Conservation (phyloP, 2,888 invertebrate species). For the Muscina levida region DNA sequence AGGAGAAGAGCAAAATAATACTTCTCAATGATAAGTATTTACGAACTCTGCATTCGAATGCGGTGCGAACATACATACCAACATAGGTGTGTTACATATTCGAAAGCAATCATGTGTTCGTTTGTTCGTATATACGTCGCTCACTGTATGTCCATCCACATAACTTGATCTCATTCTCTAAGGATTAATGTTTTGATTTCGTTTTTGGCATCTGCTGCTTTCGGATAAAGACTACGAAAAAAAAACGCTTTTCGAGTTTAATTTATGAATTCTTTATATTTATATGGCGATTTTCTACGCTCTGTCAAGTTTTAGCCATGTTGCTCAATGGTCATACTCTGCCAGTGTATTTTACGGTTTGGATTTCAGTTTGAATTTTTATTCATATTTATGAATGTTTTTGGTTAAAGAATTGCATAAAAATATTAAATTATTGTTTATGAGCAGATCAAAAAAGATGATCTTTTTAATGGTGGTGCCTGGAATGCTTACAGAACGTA, state of each 20-base stretch:
- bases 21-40: too few relatives aligned
- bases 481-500: background rate
- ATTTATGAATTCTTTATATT: constrained; percentile 63
- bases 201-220: constrained; percentile 34
- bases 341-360: constrained; percentile 30
- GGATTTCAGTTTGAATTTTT: constrained; percentile 50
- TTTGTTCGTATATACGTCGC: background rate
- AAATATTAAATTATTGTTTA: constrained; percentile 41
- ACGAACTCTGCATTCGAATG: too few relatives aligned
- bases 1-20: too few relatives aligned
- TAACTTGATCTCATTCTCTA: constrained; percentile 49
- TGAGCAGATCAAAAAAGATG: constrained; percentile 31
- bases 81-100: too few relatives aligned
- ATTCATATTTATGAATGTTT: constrained; percentile 22
- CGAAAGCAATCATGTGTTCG: too few relatives aligned
- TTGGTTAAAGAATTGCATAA: constrained; percentile 23
- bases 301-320: background rate
- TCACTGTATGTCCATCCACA: constrained; percentile 21
- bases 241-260: constrained; percentile 18
- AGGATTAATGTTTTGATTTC: constrained; percentile 62
- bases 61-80: too few relatives aligned
- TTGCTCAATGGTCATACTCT: too few relatives aligned
- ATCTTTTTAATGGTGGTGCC: background rate
- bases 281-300: constrained; percentile 28
- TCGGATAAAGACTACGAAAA: too few relatives aligned